phyloP scores from a whole-genome alignment of 2,113 vertebrate genomes.

The Mola mola region DNA sequence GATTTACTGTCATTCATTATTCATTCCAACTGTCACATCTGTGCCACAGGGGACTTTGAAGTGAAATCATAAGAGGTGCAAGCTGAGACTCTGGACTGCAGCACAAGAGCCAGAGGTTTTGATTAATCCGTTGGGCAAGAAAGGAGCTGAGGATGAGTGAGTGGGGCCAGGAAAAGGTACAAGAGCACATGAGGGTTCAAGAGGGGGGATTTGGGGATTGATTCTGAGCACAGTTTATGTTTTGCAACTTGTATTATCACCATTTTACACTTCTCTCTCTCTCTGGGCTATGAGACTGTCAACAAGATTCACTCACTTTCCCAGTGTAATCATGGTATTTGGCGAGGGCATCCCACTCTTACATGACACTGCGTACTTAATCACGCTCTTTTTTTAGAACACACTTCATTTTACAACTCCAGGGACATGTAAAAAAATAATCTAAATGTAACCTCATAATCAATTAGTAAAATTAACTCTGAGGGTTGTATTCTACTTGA shows the following conservation, averaged over 20 bases:
- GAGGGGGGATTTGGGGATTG: conserved; percentile 21
- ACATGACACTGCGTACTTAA: conserved; percentile 46
- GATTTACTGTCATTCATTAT: no score
- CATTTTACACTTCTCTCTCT: conserved; percentile 18
- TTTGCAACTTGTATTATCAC: conserved; percentile 29
- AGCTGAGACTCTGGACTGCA: no score
- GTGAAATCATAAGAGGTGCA: no score
- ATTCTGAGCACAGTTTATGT: conserved; percentile 4
- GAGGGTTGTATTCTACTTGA: conserved; percentile 34
- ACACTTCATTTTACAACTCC: conserved; percentile 49
- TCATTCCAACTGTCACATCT: no score
- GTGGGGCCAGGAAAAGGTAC: background rate
- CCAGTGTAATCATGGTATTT: conserved; percentile 40
- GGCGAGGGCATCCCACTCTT: conserved; percentile 21
- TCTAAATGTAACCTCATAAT: conserved; percentile 53
- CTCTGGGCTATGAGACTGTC: conserved; percentile 33
- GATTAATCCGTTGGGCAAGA: background rate
- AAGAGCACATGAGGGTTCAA: conserved; percentile 1
- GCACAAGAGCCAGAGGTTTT: no score
- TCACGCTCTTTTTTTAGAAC: conserved; percentile 36
- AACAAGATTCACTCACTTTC: conserved; percentile 44
- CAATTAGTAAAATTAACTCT: conserved; percentile 29
- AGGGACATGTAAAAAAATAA: conserved; percentile 54
- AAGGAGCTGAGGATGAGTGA: background rate
- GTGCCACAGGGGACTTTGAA: no score